phyloP scores from a whole-genome alignment of 2,797 vertebrate genomes.

The Pangasius djambal region DNA sequence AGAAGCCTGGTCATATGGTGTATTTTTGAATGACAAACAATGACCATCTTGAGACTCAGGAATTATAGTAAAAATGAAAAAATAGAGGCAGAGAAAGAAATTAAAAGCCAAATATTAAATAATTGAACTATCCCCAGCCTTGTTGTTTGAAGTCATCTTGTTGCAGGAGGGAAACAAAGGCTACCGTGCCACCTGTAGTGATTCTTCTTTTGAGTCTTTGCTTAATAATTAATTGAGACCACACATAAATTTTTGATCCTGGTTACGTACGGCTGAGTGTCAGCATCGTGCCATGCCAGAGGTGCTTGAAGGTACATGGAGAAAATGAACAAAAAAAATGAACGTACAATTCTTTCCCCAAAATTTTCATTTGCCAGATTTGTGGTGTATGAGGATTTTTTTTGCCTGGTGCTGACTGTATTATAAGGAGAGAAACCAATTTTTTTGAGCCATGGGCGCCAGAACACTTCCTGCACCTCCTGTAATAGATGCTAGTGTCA shows the following conservation, averaged over 20 bases:
- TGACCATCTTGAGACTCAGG: neutral
- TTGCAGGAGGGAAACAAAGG: conserved; percentile 7
- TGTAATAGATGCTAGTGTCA: neutral
- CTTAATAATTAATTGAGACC: conserved; percentile 29
- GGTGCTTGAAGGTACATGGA: neutral
- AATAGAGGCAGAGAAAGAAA: neutral
- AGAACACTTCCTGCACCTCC: neutral
- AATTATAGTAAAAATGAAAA: neutral
- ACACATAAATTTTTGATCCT: conserved; percentile 30
- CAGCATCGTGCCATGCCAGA: neutral
- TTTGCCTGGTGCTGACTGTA: neutral
- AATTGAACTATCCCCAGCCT: neutral
- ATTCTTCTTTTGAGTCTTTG: conserved; percentile 10
- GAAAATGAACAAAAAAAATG: neutral
- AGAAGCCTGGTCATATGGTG: neutral
- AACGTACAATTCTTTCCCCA: neutral
- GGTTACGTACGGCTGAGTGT: conserved; percentile 3
- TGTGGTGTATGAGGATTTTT: neutral
- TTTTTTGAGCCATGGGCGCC: neutral
- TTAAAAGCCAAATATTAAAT: neutral
- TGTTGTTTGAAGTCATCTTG: neutral
- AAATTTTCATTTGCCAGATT: neutral
- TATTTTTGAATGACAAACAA: neutral
- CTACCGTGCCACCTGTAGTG: neutral
- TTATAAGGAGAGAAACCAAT: neutral